These are phyloP conservation scores for Pheosia tremula DNA, from an alignment of 2,888 invertebrate genomes.

Conservation along the genomic window DNA sequence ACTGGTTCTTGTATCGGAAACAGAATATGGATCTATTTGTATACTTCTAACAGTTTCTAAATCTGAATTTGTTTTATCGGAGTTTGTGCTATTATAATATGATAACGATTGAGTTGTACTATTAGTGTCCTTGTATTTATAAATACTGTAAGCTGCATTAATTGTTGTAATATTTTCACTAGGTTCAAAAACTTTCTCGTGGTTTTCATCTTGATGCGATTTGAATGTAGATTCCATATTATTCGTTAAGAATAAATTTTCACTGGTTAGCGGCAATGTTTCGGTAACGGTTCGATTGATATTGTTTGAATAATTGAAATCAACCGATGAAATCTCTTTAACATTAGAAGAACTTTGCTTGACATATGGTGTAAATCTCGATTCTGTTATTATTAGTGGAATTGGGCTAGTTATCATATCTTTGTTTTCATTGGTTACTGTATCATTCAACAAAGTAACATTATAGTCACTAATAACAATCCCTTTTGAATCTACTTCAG, in stretches of 20 bases:
- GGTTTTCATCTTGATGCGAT: background rate
- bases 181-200: too few relatives aligned
- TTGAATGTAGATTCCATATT: background rate
- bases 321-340: background rate
- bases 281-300: too few relatives aligned
- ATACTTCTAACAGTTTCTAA: background rate
- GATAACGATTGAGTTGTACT: background rate
- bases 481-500: background rate
- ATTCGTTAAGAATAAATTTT: background rate
- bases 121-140: too few relatives aligned
- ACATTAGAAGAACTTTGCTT: too few relatives aligned
- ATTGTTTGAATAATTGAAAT: background rate
- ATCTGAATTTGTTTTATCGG: background rate
- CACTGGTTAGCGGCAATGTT: too few relatives aligned
- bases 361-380: too few relatives aligned
- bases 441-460: background rate
- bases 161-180: too few relatives aligned
- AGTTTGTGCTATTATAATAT: background rate
- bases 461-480: background rate
- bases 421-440: background rate
- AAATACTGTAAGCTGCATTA: too few relatives aligned
- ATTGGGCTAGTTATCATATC: too few relatives aligned
- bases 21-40: background rate
- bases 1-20: background rate
- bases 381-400: too few relatives aligned